Percentiles rank a stretch among this genome's conserved stretches.
Conservation (phyloP, 2,888 invertebrate genomes). For the Macrosiphum euphorbiae region DNA sequence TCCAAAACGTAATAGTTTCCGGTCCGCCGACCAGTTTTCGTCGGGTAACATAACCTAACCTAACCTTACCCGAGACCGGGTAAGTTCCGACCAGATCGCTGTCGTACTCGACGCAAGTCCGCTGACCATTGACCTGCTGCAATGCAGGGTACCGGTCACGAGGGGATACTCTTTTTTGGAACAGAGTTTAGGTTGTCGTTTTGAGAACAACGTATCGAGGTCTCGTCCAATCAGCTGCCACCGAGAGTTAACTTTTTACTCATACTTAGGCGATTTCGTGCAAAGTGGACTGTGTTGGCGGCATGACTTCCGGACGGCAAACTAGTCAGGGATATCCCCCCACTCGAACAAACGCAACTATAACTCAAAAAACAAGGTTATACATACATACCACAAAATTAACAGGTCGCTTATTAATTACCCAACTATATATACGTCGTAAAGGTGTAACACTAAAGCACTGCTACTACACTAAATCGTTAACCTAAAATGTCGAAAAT, state of each 20-base stretch:
- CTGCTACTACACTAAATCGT: neutral
- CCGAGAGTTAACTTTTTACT: neutral
- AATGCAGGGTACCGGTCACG: no score
- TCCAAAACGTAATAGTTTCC: neutral
- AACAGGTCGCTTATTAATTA: neutral
- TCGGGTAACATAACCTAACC: neutral
- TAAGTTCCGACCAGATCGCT: neutral
- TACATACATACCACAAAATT: neutral
- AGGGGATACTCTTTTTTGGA: no score
- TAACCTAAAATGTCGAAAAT: neutral
- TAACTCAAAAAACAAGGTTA: neutral
- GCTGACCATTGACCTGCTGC: no score
- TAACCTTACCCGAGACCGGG: neutral
- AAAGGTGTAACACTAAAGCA: neutral
- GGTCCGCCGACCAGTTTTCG: neutral
- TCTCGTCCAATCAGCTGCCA: no score
- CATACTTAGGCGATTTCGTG: neutral
- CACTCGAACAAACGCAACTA: neutral
- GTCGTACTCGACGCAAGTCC: neutral
- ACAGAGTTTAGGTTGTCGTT: neutral
- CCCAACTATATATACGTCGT: neutral
- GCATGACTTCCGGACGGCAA: neutral
- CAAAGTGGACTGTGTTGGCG: neutral
- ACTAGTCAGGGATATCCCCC: neutral
- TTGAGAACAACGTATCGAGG: neutral